A percentile compares a stretch with the other conserved stretches of the same genome.
These are phyloP conservation scores for Drosophila nr. perissopoda DNA, from an alignment of 2,888 invertebrate species.

Conservation along the genomic window DNA sequence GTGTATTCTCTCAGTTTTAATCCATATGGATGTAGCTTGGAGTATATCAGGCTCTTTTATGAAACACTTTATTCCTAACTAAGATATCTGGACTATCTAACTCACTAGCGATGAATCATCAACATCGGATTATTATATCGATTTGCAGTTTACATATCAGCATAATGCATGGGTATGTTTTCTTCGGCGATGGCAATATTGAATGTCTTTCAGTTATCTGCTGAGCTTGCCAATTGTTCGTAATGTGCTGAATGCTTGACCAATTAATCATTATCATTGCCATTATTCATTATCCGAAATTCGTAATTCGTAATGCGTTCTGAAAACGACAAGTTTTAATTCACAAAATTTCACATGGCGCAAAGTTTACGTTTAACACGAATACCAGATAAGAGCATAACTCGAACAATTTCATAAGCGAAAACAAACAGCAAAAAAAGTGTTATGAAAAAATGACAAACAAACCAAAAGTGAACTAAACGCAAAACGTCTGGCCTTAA, in stretches of 20 bases:
- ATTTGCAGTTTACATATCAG: neutral
- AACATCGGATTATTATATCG: neutral
- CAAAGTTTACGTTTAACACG: constrained; percentile 37
- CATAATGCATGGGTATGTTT: neutral
- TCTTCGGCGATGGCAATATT: neutral
- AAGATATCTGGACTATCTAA: neutral
- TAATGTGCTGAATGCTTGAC: constrained; percentile 21
- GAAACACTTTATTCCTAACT: neutral
- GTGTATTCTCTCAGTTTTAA: neutral
- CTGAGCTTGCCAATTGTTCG: constrained; percentile 30
- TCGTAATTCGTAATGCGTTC: constrained; percentile 24
- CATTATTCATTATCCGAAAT: constrained; percentile 4
- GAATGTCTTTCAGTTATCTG: constrained; percentile 1
- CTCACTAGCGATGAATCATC: neutral
- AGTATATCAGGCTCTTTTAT: neutral
- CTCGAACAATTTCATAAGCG: constrained; percentile 31
- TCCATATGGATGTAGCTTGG: neutral
- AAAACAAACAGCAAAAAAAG: constrained; percentile 2
- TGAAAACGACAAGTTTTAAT: constrained; percentile 32
- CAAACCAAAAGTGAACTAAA: constrained; percentile 9
- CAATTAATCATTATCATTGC: constrained; percentile 23
- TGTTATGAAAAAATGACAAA: constrained; percentile 2
- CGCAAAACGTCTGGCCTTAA: constrained; percentile 23
- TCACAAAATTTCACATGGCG: constrained; percentile 50
- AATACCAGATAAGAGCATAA: constrained; percentile 36